phyloP scores from a whole-genome alignment of 2,888 invertebrate species.

The Ormia ochracea region DNA sequence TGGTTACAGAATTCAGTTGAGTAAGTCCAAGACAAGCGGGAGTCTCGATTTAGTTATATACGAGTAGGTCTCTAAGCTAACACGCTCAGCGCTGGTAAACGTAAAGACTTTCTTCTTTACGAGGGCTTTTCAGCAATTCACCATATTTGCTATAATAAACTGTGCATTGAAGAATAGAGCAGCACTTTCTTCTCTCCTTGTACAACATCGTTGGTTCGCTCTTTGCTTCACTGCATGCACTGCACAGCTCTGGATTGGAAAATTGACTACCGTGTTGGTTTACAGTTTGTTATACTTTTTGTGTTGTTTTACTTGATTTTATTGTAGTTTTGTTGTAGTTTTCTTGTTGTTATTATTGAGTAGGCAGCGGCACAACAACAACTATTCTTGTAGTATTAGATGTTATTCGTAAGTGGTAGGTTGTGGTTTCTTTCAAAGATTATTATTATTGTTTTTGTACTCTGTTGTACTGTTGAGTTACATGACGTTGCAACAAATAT shows the following conservation, averaged over 20 bases:
- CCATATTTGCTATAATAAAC: no score
- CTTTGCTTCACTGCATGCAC: neutral
- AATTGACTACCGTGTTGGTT: slow-evolving; percentile 53
- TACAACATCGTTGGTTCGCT: no score
- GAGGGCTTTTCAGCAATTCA: no score
- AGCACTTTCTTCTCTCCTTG: no score
- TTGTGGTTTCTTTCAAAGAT: slow-evolving; percentile 56
- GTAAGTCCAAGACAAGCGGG: no score
- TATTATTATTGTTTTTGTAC: slow-evolving; percentile 39
- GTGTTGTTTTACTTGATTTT: slow-evolving; percentile 20
- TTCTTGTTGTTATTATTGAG: slow-evolving; percentile 36
- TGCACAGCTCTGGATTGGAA: slow-evolving; percentile 18
- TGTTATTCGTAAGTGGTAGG: slow-evolving; percentile 61
- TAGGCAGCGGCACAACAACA: slow-evolving; percentile 56
- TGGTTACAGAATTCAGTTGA: no score
- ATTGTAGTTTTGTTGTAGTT: slow-evolving; percentile 31
- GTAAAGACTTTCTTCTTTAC: no score
- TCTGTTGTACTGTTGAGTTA: slow-evolving; percentile 36
- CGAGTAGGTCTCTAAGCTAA: no score
- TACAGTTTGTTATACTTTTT: slow-evolving; percentile 32
- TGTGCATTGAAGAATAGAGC: no score
- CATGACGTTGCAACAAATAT: slow-evolving; percentile 42
- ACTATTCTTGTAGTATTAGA: slow-evolving; percentile 60
- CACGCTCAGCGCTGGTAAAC: no score
- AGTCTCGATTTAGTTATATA: no score